phyloP scores from a whole-genome alignment of 2,797 vertebrate species.

The Brotula barbata region DNA sequence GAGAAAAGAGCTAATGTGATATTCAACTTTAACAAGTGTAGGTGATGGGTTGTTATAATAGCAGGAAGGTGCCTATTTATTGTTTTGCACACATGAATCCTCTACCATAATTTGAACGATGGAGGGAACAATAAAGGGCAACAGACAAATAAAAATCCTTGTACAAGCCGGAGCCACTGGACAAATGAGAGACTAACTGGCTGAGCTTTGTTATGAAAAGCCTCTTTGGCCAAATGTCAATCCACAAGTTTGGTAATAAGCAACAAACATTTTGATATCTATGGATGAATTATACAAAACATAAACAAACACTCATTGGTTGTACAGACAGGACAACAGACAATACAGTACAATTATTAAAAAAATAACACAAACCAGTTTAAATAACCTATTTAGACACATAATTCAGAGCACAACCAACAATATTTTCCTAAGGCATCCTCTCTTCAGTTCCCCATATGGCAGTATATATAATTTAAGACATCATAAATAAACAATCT shows the following conservation, averaged over 20 bases:
- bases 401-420: constrained; percentile 6
- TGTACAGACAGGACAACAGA: background rate
- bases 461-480: constrained; percentile 75
- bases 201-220: constrained; percentile 13
- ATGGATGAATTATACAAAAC: background rate
- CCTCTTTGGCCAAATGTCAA: constrained; percentile 12
- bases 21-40: constrained; percentile 4
- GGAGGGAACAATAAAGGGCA: constrained; percentile 45
- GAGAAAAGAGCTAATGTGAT: background rate
- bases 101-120: constrained; percentile 53
- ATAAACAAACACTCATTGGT: background rate
- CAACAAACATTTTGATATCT: background rate
- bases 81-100: constrained; percentile 39
- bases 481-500: constrained; percentile 74
- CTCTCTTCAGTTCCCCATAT: constrained; percentile 72
- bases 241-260: constrained; percentile 3
- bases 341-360: background rate
- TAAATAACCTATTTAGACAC: background rate
- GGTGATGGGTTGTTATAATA: constrained; percentile 1
- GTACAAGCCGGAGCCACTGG: constrained; percentile 39
- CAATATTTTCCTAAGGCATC: constrained; percentile 64
- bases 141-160: constrained; percentile 52
- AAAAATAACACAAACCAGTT: background rate
- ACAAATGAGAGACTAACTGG: constrained; percentile 34
- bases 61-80: constrained; percentile 28